Base-by-base conservation (phyloP, 2,888 invertebrate species). In the Parnassius mnemosyne region DNA sequence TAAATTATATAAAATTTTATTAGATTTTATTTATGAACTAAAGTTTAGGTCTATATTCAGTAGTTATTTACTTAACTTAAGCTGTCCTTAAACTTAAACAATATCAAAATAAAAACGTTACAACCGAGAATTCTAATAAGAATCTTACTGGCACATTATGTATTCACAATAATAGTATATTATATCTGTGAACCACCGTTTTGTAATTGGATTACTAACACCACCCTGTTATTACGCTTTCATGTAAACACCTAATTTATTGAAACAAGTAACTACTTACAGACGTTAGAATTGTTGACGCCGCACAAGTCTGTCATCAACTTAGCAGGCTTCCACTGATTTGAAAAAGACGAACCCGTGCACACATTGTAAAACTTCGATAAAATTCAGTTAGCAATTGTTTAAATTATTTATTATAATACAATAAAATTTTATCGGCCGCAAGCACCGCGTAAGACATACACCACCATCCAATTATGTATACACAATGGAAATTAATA, bases 191-290 rank as follows among this genome's bases (percentile, higher is more conserved):
- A 34, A 12, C 57, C 34, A 60, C 63, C 56, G 13, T 12, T 1
- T 47, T 60, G 49, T 63, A 63, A 63, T 63, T 63, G 52, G 63
- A 63, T 63, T 63, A 49, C 9, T 51, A 60, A 63, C 47, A 63
- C 34, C 53, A 56, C 52, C 44, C 51, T 10, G 42, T 12, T 43
- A 5, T 5, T 50, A 13, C 13, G 13, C n/a, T 49, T 49, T 44
- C 12, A n/a, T 51, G 10, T 47, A 41, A 52, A 58, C 34, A n/a
- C 56, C 41, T 16, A 60, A 63, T 56, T 50, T 51, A 13, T 41
- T 42, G 46, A 16, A 41, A 49, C 42, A 46, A 49, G 49, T 9
- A 49, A 49, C 1, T 49, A 63, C 63, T 63, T 53, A 63, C 63
- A 60, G 44, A 52, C 13, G 49, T 11, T 46, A 20, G 55, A 5